These are phyloP conservation scores for Drosophila neutralis DNA, from an alignment of 2,888 invertebrate genomes.

Conservation along the genomic window DNA sequence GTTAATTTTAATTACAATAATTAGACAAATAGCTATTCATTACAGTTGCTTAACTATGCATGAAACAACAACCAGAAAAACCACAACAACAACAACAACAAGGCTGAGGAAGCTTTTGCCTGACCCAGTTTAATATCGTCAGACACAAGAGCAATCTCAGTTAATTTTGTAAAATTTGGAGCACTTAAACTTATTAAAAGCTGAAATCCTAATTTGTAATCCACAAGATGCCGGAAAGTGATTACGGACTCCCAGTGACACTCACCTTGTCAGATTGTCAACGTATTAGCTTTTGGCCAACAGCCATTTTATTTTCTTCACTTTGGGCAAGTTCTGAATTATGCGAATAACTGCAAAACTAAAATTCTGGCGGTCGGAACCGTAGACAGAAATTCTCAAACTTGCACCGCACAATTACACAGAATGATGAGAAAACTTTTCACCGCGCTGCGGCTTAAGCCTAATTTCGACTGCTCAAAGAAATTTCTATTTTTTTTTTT, in stretches of 20 bases:
- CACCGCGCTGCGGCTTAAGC: slow-evolving; percentile 13
- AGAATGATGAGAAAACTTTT: slow-evolving; percentile 70
- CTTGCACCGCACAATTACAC: slow-evolving; percentile 68
- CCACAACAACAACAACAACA: neutral
- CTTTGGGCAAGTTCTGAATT: slow-evolving; percentile 13
- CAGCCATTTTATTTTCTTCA: slow-evolving; percentile 35
- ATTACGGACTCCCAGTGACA: slow-evolving; percentile 21
- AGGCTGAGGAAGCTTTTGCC: neutral
- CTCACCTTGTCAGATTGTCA: slow-evolving; percentile 60
- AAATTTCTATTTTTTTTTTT: neutral
- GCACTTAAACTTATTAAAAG: slow-evolving; percentile 65
- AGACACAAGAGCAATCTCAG: slow-evolving; percentile 21
- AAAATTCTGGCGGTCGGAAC: slow-evolving; percentile 40
- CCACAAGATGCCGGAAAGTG: slow-evolving; percentile 37
- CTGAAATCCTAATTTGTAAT: slow-evolving; percentile 53
- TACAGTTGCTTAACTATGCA: neutral
- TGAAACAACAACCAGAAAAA: neutral
- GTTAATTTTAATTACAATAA: neutral
- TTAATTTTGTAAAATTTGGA: slow-evolving; percentile 50
- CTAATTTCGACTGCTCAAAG: slow-evolving; percentile 5
- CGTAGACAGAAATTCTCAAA: slow-evolving; percentile 61
- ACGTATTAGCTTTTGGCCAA: slow-evolving; percentile 51
- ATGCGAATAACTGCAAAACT: slow-evolving; percentile 11
- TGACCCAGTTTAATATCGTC: slow-evolving; percentile 8
- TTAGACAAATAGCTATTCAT: neutral